phyloP scores from a whole-genome alignment of 2,797 vertebrate species.

The Pseudotriccus pelzelni region DNA sequence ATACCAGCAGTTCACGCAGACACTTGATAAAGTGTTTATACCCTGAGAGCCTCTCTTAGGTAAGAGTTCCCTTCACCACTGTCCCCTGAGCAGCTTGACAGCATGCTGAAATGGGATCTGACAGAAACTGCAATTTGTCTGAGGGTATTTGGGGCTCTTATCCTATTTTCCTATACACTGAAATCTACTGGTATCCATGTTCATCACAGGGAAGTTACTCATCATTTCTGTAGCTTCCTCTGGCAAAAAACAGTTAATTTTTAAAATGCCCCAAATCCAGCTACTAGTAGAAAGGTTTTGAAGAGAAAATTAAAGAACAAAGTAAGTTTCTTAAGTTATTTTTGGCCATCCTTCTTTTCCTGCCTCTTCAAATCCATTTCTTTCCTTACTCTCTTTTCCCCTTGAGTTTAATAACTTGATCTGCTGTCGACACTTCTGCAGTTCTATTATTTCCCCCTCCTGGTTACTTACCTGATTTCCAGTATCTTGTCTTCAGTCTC shows the following conservation, averaged over 20 bases:
- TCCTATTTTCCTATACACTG: not conserved
- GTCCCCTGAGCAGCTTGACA: not conserved
- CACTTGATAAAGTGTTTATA: not conserved
- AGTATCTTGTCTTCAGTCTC: not conserved
- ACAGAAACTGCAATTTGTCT: not conserved
- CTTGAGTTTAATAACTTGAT: not conserved
- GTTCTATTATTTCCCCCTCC: slow-evolving; percentile 10
- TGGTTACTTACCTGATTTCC: slow-evolving; percentile 66
- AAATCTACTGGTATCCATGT: not conserved
- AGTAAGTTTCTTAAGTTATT: not conserved
- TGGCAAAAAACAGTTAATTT: not conserved
- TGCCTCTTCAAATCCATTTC: not conserved
- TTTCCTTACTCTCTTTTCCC: not conserved
- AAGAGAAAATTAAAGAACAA: slow-evolving; percentile 8
- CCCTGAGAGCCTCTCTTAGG: not conserved
- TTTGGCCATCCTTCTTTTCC: slow-evolving; percentile 1
- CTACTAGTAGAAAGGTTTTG: not conserved
- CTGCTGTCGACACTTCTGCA: not conserved
- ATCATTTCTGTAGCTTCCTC: not conserved
- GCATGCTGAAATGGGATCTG: not conserved
- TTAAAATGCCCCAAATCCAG: not conserved
- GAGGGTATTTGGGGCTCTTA: not conserved
- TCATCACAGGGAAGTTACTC: not conserved
- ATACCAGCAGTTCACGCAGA: not conserved
- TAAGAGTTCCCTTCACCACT: not conserved